These are phyloP conservation scores for Ceraclea dissimilis DNA, from an alignment of 2,888 invertebrate species.

Conservation along the genomic window DNA sequence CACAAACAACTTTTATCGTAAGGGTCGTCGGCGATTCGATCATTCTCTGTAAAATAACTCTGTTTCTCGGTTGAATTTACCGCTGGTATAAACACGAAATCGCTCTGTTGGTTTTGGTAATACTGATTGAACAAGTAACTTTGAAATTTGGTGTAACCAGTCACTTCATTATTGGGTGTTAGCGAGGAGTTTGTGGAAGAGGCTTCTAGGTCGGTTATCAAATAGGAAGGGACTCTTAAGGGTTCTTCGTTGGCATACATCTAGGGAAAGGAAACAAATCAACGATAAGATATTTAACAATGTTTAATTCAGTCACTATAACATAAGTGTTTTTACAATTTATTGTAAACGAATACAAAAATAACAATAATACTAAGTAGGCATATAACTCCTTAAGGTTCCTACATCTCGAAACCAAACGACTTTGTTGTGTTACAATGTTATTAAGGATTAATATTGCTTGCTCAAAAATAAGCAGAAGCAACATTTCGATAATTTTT, in stretches of 20 bases:
- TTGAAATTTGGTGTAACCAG: not conserved
- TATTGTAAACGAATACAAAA: too few relatives aligned
- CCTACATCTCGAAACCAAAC: too few relatives aligned
- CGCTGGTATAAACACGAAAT: not conserved
- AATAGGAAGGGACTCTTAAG: not conserved
- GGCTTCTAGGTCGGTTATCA: not conserved
- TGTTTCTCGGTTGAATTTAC: not conserved
- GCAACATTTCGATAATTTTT: too few relatives aligned
- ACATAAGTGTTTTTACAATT: too few relatives aligned
- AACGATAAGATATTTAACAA: too few relatives aligned
- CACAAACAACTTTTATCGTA: slow-evolving; percentile 20
- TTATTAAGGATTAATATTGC: too few relatives aligned
- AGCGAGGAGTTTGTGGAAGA: not conserved
- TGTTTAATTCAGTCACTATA: too few relatives aligned
- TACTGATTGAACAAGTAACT: not conserved
- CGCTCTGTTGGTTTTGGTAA: not conserved
- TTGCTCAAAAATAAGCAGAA: too few relatives aligned
- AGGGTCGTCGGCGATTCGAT: too few relatives aligned
- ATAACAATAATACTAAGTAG: too few relatives aligned
- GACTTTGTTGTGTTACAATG: too few relatives aligned
- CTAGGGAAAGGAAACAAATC: not conserved
- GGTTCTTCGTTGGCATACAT: not conserved
- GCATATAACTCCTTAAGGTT: too few relatives aligned
- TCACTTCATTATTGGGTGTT: not conserved
- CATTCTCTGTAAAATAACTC: not conserved